Conservation (phyloP, 2,797 vertebrate genomes). For the Sternarchorhynchus goeldii region DNA sequence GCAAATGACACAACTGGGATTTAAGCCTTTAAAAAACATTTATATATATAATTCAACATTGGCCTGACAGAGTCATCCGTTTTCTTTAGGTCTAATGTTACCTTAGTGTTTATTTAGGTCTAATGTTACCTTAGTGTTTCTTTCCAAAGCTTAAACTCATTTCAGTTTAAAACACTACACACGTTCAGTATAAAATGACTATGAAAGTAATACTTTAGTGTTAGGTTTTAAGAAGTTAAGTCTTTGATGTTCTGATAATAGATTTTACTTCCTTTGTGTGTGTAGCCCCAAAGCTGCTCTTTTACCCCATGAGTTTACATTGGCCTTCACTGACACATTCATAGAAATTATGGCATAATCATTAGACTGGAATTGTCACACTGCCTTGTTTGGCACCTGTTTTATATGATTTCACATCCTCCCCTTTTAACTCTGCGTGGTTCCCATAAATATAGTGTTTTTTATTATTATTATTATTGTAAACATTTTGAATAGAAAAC, state of each 20-base stretch:
- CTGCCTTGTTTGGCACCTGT: no score
- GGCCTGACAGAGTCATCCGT: not conserved
- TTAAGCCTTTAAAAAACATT: not conserved
- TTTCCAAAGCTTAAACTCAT: not conserved
- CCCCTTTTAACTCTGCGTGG: not conserved
- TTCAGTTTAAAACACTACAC: not conserved
- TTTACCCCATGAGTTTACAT: not conserved
- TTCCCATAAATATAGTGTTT: not conserved
- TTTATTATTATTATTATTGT: not conserved
- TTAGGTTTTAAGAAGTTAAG: not conserved
- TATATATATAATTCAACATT: not conserved
- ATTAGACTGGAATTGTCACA: no score
- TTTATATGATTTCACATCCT: not conserved
- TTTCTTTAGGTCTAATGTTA: not conserved
- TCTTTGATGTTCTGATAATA: not conserved
- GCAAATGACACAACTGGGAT: not conserved
- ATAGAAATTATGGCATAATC: not conserved
- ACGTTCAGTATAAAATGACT: not conserved
- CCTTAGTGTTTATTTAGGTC: not conserved
- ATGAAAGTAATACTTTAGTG: not conserved
- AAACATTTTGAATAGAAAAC: not conserved
- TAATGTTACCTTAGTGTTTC: not conserved
- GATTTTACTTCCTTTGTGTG: not conserved
- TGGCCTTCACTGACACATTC: not conserved
- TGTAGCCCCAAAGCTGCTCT: no score